Evolutionary conservation across 2,888 invertebrate genomes (phyloP).

Genomic region (Meliscaeva auricollis): DNA sequence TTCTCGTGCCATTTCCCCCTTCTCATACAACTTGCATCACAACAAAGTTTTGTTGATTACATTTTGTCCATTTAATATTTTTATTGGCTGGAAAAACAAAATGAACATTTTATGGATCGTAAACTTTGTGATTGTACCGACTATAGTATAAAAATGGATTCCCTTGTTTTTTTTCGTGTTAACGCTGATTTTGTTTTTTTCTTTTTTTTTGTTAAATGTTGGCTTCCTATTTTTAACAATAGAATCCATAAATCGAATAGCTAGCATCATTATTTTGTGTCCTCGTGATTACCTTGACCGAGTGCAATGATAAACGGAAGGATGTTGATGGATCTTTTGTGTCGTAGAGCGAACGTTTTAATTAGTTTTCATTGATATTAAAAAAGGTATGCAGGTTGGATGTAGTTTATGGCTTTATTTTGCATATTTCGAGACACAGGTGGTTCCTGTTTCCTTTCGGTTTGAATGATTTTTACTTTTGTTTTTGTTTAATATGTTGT

Average conservation of each 20-base stretch:
- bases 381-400: no score
- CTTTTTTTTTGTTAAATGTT: neutral
- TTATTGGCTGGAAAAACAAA: slow-evolving; percentile 65
- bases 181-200: neutral
- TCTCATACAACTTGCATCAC: neutral
- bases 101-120: slow-evolving; percentile 69
- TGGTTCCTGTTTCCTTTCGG: no score
- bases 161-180: neutral
- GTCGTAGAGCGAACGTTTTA: neutral
- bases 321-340: neutral
- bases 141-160: slow-evolving; percentile 35
- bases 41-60: slow-evolving; percentile 49
- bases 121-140: slow-evolving; percentile 70
- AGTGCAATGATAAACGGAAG: slow-evolving; percentile 15
- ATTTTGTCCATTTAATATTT: slow-evolving; percentile 67
- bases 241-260: neutral
- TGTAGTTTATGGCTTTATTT: no score
- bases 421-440: no score
- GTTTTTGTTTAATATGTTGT: no score
- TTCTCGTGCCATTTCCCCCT: neutral
- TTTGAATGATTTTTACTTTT: no score
- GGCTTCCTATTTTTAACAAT: slow-evolving; percentile 26
- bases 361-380: no score
- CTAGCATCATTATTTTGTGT: neutral
- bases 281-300: neutral